Conservation (phyloP, 2,113 vertebrate species). For the Oncorhynchus masou region DNA sequence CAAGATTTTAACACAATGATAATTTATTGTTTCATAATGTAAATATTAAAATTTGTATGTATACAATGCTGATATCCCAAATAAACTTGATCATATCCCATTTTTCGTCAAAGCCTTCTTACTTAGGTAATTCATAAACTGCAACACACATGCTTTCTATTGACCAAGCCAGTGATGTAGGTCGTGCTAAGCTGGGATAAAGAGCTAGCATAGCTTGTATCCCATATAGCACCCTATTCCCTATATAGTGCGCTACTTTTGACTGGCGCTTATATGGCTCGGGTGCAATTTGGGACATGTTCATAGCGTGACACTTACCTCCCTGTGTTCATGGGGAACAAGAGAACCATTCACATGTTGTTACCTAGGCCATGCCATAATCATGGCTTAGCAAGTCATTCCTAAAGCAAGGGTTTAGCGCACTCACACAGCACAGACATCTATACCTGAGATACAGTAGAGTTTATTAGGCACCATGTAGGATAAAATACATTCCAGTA, state of each 20-base stretch:
- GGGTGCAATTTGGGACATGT: neutral
- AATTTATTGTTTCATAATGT: slow-evolving; percentile 33
- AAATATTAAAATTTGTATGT: slow-evolving; percentile 42
- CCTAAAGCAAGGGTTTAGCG: slow-evolving; percentile 31
- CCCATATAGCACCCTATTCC: too few relatives aligned
- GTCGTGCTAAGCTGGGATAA: slow-evolving; percentile 19
- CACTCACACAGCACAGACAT: slow-evolving; percentile 6
- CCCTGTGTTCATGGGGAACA: slow-evolving; percentile 43
- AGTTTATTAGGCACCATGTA: neutral
- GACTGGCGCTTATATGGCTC: too few relatives aligned
- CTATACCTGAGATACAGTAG: neutral
- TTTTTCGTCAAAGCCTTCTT: neutral
- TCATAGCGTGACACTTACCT: slow-evolving; percentile 16
- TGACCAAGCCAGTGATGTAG: neutral
- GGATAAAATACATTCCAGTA: too few relatives aligned
- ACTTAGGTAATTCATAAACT: neutral
- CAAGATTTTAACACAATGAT: slow-evolving; percentile 7
- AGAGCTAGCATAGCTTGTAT: neutral
- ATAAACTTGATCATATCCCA: neutral
- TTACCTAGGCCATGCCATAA: slow-evolving; percentile 45
- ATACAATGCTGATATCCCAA: slow-evolving; percentile 20
- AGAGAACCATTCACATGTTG: slow-evolving; percentile 56
- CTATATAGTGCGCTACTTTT: too few relatives aligned
- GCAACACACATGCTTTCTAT: neutral
- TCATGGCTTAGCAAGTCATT: slow-evolving; percentile 27